Evolutionary conservation across 2,888 invertebrate genomes (phyloP).

Genomic region (Drosophila flavopinicola): DNA sequence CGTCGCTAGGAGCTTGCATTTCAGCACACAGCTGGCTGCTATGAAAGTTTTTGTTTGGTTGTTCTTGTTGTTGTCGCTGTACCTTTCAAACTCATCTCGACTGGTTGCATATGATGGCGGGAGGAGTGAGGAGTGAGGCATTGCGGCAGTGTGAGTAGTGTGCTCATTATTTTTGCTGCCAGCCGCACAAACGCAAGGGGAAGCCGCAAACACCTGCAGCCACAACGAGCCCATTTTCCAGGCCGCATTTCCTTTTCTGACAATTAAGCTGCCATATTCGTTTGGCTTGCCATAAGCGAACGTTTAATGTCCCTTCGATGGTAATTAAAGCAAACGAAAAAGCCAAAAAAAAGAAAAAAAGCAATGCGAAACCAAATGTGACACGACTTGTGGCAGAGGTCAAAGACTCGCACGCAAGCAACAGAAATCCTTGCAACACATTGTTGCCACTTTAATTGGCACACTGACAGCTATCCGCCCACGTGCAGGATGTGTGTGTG

Average conservation of each 20-base stretch:
- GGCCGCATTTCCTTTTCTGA: conserved; percentile 48
- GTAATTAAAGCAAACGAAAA: conserved; percentile 54
- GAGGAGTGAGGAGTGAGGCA: background rate
- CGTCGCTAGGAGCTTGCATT: conserved; percentile 22
- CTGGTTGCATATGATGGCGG: background rate
- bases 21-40: background rate
- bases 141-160: conserved; percentile 2
- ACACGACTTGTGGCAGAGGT: conserved; percentile 29
- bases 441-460: conserved; percentile 21
- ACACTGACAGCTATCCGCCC: background rate
- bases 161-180: conserved; percentile 29
- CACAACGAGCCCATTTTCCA: conserved; percentile 60
- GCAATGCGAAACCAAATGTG: conserved; percentile 15
- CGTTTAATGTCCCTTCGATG: conserved; percentile 51
- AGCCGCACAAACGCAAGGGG: conserved; percentile 9
- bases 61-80: no score
- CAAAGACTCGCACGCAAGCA: conserved; percentile 43
- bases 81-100: background rate
- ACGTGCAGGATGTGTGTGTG: conserved; percentile 11
- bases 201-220: conserved; percentile 58
- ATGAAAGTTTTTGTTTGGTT: conserved; percentile 46
- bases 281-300: conserved; percentile 35
- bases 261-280: conserved; percentile 18
- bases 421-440: conserved; percentile 14
- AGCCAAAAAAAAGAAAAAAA: background rate